Percentiles rank a stretch among this genome's conserved stretches.
These are phyloP conservation scores for Drosophila sordidula DNA, from an alignment of 2,888 invertebrate genomes.

Conservation along the genomic window DNA sequence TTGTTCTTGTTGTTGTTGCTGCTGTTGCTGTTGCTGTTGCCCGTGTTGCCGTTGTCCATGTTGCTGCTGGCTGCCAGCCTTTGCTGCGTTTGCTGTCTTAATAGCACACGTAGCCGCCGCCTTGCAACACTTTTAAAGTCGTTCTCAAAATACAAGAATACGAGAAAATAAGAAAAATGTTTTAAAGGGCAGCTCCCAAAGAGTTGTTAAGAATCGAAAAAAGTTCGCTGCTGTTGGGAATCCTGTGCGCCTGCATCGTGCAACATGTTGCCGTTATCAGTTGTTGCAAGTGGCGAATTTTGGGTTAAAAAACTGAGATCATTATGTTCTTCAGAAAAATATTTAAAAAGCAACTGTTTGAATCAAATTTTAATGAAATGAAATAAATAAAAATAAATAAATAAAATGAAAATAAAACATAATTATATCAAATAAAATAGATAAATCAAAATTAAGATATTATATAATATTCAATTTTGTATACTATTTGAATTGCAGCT, in stretches of 20 bases:
- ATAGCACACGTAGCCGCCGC: conserved; percentile 60
- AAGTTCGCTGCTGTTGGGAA: not conserved
- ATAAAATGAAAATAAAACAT: too few species aligned
- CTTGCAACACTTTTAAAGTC: conserved; percentile 61
- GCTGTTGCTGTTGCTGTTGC: conserved; percentile 38
- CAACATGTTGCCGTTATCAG: conserved; percentile 27
- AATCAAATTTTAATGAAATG: not conserved
- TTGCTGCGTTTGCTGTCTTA: conserved; percentile 61
- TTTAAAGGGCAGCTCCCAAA: conserved; percentile 10
- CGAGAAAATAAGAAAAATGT: not conserved
- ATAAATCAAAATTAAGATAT: too few species aligned
- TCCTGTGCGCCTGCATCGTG: conserved; percentile 22
- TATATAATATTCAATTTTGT: too few species aligned
- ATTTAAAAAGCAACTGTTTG: too few species aligned
- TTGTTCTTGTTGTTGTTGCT: conserved; percentile 51
- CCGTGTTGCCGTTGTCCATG: conserved; percentile 39
- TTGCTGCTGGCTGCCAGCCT: conserved; percentile 50
- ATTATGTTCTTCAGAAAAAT: not conserved
- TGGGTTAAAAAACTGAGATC: not conserved
- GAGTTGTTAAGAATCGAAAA: not conserved
- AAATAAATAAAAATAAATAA: not conserved
- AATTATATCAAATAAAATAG: too few species aligned
- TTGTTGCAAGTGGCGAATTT: conserved; percentile 2
- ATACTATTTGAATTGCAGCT: too few species aligned
- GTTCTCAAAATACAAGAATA: conserved; percentile 1